These are phyloP conservation scores for Megaleporinus macrocephalus DNA, from an alignment of 2,113 vertebrate species.

Conservation along the genomic window DNA sequence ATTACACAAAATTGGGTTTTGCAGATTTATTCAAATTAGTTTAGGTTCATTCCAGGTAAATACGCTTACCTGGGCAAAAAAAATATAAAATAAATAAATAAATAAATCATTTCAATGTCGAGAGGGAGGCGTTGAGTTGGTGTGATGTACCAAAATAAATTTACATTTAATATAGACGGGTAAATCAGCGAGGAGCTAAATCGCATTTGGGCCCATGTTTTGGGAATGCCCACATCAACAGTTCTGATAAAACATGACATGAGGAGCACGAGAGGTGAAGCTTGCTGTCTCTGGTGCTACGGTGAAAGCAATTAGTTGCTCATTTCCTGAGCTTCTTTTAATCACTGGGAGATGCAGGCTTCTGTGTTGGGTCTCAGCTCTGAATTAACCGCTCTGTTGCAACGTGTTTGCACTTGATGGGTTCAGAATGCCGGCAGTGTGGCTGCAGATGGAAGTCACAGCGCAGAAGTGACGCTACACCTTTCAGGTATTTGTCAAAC, in stretches of 20 bases:
- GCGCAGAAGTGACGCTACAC: background rate
- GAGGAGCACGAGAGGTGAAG: conserved; percentile 46
- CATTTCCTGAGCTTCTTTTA: conserved; percentile 63
- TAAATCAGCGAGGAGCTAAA: conserved; percentile 67
- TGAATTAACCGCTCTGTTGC: conserved; percentile 19
- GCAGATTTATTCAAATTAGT: conserved; percentile 80
- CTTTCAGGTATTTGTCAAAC: background rate
- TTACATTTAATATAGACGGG: conserved; percentile 76
- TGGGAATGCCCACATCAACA: conserved; percentile 70
- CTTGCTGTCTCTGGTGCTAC: conserved; percentile 57
- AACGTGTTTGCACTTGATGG: background rate
- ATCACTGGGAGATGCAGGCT: conserved; percentile 60
- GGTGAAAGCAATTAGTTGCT: conserved; percentile 63
- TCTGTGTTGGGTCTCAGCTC: background rate
- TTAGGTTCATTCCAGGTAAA: conserved; percentile 75
- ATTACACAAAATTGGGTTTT: conserved; percentile 80
- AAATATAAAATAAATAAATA: too few relatives aligned
- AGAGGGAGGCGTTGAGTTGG: conserved; percentile 63
- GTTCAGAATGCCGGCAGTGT: background rate
- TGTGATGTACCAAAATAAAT: conserved; percentile 71
- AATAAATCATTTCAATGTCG: conserved; percentile 52
- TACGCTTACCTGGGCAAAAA: conserved; percentile 78
- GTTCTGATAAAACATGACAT: conserved; percentile 71
- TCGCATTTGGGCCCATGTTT: conserved; percentile 69
- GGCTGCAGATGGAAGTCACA: background rate